Evolutionary conservation across 2,113 vertebrate genomes (phyloP), one percentile per base, ranked within the genome.

Genomic region (Myrmophylax atrothorax): DNA sequence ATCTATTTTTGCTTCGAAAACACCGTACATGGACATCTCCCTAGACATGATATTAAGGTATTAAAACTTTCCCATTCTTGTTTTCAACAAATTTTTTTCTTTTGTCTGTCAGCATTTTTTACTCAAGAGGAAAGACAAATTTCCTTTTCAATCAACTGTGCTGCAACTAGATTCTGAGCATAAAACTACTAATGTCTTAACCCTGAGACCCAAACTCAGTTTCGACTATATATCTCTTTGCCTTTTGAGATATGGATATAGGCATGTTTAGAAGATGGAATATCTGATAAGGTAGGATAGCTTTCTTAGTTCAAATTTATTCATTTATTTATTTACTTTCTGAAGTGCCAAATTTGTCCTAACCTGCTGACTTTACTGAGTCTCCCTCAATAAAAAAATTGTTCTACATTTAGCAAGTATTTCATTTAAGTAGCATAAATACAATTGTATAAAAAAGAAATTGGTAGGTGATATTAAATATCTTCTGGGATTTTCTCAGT

Each of bases 21-120:
- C 40, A 50, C 4, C 40, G 2, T 5, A 37, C 3, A 13, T 31
- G 9, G 29, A 37, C 8, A 28, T 35, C 3, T 9, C 10, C 3
- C 3, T 7, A 31, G 29, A 40, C n/a, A 55, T 31, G 10, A 1
- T 40, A 69, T 62, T 18, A 42, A 62, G 9, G 6, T 52, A 52
- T 42, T 72, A 76, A 44, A 50, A 2, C 2, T 59, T 89, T 26
- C 6, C 26, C 1, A 3, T 33, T 3, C 7, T 18, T 68, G 7
- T 24, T 83, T 62, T 42, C 63, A 69, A 42, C 2, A 12, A 11
- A 33, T 15, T 16, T 55, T 77, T 81, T 69, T 52, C 5, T 62
- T 87, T 59, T 40, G 3, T 40, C 17, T 66, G 46, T 60, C 24
- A 79, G 49, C 35, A 18, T 66, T 70, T 85, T 78, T 56, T 22